Conservation (phyloP, 2,888 invertebrate species). For the Keiferia lycopersicella region DNA sequence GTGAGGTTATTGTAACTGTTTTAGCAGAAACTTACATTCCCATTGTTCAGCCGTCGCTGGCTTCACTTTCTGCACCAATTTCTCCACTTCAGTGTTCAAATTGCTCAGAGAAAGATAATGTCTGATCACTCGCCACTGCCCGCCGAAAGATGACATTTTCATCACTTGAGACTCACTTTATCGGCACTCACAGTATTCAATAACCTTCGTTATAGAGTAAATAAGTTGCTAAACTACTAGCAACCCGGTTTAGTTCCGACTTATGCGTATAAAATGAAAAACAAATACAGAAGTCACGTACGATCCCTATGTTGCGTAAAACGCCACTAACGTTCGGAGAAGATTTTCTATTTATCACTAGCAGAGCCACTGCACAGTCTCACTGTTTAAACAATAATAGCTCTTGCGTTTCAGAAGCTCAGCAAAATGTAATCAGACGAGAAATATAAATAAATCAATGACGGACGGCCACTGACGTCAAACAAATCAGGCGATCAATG, state of each 20-base stretch:
- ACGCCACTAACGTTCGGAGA: constrained; percentile 30
- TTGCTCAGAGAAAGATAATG: constrained; percentile 66
- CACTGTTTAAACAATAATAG: constrained; percentile 25
- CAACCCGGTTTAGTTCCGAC: constrained; percentile 22
- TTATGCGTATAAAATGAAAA: constrained; percentile 26
- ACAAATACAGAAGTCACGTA: constrained; percentile 35
- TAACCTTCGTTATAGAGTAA: not conserved
- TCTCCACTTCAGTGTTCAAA: constrained; percentile 65
- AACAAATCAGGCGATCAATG: constrained; percentile 67
- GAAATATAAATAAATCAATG: constrained; percentile 66
- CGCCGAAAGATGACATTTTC: constrained; percentile 67
- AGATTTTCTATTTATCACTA: constrained; percentile 31
- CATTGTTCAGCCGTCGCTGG: constrained; percentile 66
- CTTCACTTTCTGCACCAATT: constrained; percentile 63
- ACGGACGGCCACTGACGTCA: constrained; percentile 61
- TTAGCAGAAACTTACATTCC: constrained; percentile 60
- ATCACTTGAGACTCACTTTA: constrained; percentile 22
- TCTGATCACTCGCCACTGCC: constrained; percentile 70
- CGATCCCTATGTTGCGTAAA: constrained; percentile 27
- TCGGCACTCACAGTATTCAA: not conserved
- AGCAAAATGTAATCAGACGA: constrained; percentile 42
- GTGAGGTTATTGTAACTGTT: no score
- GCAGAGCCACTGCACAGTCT: constrained; percentile 28
- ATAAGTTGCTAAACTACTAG: constrained; percentile 2
- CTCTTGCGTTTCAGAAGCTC: constrained; percentile 37